Evolutionary conservation across 2,113 vertebrate genomes (phyloP).

Genomic region (Circaetus cinerascens): DNA sequence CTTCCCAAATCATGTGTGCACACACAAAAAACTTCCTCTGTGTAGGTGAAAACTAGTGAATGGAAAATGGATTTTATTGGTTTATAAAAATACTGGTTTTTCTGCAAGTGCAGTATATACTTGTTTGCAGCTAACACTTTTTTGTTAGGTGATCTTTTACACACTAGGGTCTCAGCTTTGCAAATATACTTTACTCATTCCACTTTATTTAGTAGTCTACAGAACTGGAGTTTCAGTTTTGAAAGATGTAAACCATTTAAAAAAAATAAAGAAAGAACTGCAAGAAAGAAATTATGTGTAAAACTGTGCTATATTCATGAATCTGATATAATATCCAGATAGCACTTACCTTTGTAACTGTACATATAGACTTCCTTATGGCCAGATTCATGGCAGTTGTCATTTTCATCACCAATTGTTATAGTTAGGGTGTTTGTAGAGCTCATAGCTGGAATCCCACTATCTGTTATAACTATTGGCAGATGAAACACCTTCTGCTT

Average conservation of each 20-base stretch:
- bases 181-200: not conserved
- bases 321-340: not conserved
- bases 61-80: not conserved
- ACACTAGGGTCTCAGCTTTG: not conserved
- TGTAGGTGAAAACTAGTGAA: not conserved
- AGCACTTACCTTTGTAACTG: conserved; percentile 77
- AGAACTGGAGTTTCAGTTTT: not conserved
- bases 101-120: not conserved
- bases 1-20: not conserved
- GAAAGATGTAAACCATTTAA: not conserved
- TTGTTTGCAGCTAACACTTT: not conserved
- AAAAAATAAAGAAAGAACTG: not conserved
- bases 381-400: conserved; percentile 82
- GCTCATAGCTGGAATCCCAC: conserved; percentile 80
- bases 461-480: conserved; percentile 84
- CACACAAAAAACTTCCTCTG: not conserved
- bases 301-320: not conserved
- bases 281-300: not conserved
- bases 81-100: not conserved
- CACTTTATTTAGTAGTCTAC: not conserved
- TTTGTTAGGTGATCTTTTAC: not conserved
- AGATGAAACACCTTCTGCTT: conserved; percentile 82
- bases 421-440: conserved; percentile 84
- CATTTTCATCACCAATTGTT: conserved; percentile 87
- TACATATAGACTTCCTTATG: conserved; percentile 85